phyloP scores from a whole-genome alignment of 2,797 vertebrate species.

The Lerista edwardsae region DNA sequence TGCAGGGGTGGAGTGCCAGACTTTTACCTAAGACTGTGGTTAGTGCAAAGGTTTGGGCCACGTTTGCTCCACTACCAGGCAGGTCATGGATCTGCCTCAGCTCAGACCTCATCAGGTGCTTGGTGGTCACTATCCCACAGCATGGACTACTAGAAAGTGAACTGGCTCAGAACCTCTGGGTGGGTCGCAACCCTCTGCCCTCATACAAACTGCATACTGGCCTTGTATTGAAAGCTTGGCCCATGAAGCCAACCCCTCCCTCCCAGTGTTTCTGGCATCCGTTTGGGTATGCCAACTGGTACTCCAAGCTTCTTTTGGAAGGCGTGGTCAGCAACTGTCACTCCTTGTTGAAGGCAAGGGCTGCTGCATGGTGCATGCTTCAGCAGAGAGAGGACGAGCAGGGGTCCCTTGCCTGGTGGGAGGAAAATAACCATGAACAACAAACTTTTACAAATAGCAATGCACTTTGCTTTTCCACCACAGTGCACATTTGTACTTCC shows the following conservation, averaged over 20 bases:
- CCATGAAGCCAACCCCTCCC: not conserved
- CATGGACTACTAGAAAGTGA: not conserved
- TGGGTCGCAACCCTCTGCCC: not conserved
- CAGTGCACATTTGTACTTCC: not conserved
- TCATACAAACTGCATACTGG: not conserved
- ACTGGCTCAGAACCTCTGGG: not conserved
- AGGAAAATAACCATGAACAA: not conserved
- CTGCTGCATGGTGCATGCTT: not conserved
- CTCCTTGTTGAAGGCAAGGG: not conserved
- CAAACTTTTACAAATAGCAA: not conserved
- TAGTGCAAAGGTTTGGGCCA: no score
- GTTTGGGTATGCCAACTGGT: not conserved
- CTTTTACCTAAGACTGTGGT: not conserved
- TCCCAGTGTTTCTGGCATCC: not conserved
- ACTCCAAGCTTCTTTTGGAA: not conserved
- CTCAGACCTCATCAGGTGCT: not conserved
- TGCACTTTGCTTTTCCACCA: not conserved
- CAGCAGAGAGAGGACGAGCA: not conserved
- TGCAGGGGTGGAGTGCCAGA: not conserved
- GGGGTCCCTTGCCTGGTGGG: not conserved
- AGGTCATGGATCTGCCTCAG: not conserved
- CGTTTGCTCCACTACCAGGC: not conserved
- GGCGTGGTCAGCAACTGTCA: not conserved
- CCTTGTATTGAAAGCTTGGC: not conserved
- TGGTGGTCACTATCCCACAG: not conserved